phyloP scores from a whole-genome alignment of 2,888 invertebrate genomes.

The Phaonia tiefii region DNA sequence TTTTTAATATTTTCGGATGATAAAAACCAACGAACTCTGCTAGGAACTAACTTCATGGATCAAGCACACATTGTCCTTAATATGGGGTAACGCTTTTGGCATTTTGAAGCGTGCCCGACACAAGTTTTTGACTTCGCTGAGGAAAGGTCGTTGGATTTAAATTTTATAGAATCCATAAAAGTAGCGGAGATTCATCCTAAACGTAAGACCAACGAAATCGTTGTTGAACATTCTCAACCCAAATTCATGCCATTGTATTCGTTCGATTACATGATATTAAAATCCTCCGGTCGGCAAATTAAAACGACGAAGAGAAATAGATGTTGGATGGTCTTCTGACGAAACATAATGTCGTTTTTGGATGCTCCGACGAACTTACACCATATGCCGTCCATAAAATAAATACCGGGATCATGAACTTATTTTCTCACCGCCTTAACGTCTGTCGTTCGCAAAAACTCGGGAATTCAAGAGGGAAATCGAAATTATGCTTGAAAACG shows the following conservation, averaged over 20 bases:
- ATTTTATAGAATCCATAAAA: conserved; percentile 32
- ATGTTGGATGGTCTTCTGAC: too few relatives aligned
- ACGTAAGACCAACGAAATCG: neutral
- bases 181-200: conserved; percentile 5
- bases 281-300: conserved; percentile 34
- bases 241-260: conserved; percentile 13
- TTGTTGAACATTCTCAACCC: neutral
- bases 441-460: conserved; percentile 71
- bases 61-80: conserved; percentile 60
- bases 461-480: too few relatives aligned
- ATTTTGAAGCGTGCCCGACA: conserved; percentile 44
- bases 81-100: conserved; percentile 63
- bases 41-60: conserved; percentile 60
- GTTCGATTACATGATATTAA: conserved; percentile 42
- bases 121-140: conserved; percentile 54
- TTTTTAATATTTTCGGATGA: conserved; percentile 64
- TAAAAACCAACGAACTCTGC: conserved; percentile 50
- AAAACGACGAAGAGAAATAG: conserved; percentile 12
- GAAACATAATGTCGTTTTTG: conserved; percentile 34
- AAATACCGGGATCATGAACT: conserved; percentile 73
- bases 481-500: too few relatives aligned
- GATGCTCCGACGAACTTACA: conserved; percentile 33
- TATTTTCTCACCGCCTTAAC: conserved; percentile 74
- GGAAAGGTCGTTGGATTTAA: conserved; percentile 37
- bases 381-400: too few relatives aligned